These are phyloP conservation scores for Carterocephalus palaemon DNA, from an alignment of 2,888 invertebrate species.

Conservation along the genomic window DNA sequence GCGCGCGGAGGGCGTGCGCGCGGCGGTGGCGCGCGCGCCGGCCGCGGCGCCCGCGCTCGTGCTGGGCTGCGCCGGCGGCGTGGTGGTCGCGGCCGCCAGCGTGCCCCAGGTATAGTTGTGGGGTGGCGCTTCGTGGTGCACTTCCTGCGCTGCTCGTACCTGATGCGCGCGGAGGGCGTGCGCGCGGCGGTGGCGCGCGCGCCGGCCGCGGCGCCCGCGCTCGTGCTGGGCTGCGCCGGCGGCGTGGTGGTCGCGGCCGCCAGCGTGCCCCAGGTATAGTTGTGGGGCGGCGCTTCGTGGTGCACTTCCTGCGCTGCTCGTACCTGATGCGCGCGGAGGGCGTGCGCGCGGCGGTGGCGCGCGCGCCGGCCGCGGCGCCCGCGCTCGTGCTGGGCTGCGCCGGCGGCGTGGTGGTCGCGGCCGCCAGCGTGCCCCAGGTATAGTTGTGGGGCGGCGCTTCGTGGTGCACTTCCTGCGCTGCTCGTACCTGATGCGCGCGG, in stretches of 20 bases:
- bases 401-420: conserved; percentile 80
- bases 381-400: conserved; percentile 81
- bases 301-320: conserved; percentile 84
- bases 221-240: conserved; percentile 81
- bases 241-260: conserved; percentile 82
- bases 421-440: conserved; percentile 83
- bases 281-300: conserved; percentile 80
- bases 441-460: no score
- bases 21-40: conserved; percentile 79
- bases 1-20: conserved; percentile 80
- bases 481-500: no score
- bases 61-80: conserved; percentile 79
- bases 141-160: conserved; percentile 82
- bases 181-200: conserved; percentile 81
- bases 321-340: conserved; percentile 81
- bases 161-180: conserved; percentile 80
- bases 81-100: conserved; percentile 82
- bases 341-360: conserved; percentile 81
- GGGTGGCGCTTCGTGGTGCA: conserved; percentile 83
- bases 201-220: conserved; percentile 76
- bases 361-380: conserved; percentile 74
- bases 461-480: no score
- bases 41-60: conserved; percentile 81
- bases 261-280: conserved; percentile 82
- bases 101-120: conserved; percentile 82